Percentiles rank a stretch among this genome's conserved stretches.
These are phyloP conservation scores for Ophonus ardosiacus DNA, from an alignment of 2,888 invertebrate species.

Conservation along the genomic window DNA sequence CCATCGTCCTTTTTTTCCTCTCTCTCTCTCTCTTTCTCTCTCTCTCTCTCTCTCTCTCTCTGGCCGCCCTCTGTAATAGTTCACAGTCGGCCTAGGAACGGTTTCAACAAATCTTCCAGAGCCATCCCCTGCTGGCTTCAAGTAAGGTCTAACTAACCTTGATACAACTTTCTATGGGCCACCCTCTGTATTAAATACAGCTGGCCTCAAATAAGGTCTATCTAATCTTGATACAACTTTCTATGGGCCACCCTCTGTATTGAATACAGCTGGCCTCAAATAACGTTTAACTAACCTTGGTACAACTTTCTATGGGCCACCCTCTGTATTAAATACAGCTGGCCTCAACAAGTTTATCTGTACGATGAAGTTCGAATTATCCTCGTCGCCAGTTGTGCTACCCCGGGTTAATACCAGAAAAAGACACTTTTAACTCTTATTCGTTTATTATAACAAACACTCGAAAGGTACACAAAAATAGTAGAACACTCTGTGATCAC, in stretches of 20 bases:
- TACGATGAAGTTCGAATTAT: neutral
- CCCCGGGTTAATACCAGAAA: too few relatives aligned
- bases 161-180: neutral
- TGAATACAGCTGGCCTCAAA: neutral
- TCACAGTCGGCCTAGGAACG: too few relatives aligned
- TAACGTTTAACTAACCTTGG: neutral
- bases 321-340: neutral
- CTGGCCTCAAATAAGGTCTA: constrained; percentile 2
- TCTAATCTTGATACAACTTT: neutral
- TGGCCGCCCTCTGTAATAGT: neutral
- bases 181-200: neutral
- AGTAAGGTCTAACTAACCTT: neutral
- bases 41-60: too few relatives aligned
- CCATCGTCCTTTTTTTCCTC: neutral
- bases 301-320: neutral
- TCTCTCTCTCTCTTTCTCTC: too few relatives aligned
- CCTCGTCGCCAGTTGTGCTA: constrained; percentile 9
- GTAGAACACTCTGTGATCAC: too few relatives aligned
- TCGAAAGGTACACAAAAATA: too few relatives aligned
- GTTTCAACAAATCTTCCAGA: too few relatives aligned
- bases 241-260: neutral
- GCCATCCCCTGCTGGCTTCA: neutral
- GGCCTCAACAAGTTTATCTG: neutral
- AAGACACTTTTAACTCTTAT: too few relatives aligned
- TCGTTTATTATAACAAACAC: too few relatives aligned